A percentile compares a stretch with the other conserved stretches of the same genome.
These are phyloP conservation scores for Drosophila hydei DNA, from an alignment of 1,140 invertebrate species.

Conservation along the genomic window DNA sequence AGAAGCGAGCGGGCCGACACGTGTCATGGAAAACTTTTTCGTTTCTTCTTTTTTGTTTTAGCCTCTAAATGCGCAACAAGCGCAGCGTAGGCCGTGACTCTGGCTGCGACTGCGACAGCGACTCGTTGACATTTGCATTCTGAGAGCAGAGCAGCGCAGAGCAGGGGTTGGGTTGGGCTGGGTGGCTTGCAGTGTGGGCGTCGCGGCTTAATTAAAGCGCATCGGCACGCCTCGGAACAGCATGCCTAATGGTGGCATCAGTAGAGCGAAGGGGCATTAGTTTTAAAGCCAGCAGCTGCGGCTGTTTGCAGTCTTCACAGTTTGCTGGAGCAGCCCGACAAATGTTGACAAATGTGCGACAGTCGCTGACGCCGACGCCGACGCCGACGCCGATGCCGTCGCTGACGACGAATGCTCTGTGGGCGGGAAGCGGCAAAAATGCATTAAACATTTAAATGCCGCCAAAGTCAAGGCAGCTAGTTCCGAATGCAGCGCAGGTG, in stretches of 20 bases:
- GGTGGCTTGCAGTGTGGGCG: conserved; percentile 8
- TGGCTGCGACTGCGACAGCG: not conserved
- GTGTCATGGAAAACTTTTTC: conserved; percentile 50
- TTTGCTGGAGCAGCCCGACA: conserved; percentile 4
- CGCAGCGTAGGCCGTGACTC: conserved; percentile 36
- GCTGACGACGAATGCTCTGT: conserved; percentile 8
- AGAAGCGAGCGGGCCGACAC: conserved; percentile 36
- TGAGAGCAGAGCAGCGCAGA: not conserved
- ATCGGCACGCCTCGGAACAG: conserved; percentile 61
- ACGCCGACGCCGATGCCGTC: too few species aligned
- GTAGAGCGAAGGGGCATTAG: conserved; percentile 15
- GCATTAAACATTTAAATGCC: conserved; percentile 68
- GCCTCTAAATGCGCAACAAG: conserved; percentile 63
- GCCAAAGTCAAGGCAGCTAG: conserved; percentile 60
- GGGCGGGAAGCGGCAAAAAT: conserved; percentile 65
- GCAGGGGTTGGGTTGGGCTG: not conserved
- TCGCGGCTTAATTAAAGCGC: conserved; percentile 71
- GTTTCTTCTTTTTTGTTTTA: too few species aligned
- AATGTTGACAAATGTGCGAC: conserved; percentile 25
- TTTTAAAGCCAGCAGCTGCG: not conserved
- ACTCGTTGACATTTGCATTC: conserved; percentile 56
- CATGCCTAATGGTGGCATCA: conserved; percentile 13
- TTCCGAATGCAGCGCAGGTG: conserved; percentile 1
- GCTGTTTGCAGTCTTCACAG: conserved; percentile 11
- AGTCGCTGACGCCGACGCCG: conserved; percentile 25